Evolutionary conservation across 1,140 invertebrate genomes (phyloP).

Genomic region (Oreohelix idahoensis): DNA sequence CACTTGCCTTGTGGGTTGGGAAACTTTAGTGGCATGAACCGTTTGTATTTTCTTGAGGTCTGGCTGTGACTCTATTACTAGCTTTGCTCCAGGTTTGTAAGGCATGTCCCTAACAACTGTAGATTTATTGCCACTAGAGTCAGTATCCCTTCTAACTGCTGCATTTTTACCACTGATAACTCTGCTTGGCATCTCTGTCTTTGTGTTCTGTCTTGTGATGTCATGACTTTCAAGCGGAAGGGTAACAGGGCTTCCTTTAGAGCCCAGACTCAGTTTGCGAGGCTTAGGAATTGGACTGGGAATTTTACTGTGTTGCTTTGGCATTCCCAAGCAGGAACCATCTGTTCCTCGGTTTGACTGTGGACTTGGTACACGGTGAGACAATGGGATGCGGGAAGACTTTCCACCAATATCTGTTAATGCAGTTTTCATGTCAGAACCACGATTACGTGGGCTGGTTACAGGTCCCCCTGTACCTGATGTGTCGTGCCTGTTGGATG

Average conservation of each 20-base stretch:
- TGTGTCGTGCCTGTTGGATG: neutral
- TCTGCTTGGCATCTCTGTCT: conserved; percentile 35
- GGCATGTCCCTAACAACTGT: conserved; percentile 45
- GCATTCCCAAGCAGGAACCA: neutral
- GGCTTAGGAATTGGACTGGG: conserved; percentile 30
- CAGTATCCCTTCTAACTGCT: conserved; percentile 5
- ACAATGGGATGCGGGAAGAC: conserved; percentile 34
- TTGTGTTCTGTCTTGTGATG: conserved; percentile 46
- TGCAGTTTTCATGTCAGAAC: neutral
- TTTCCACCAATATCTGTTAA: neutral
- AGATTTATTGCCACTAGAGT: conserved; percentile 42
- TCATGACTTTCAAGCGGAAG: conserved; percentile 58
- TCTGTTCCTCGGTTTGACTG: conserved; percentile 19
- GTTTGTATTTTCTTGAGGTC: conserved; percentile 55
- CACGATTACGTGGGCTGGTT: neutral
- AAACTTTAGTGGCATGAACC: conserved; percentile 44
- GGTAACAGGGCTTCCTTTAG: conserved; percentile 41
- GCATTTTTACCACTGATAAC: conserved; percentile 6
- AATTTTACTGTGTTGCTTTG: conserved; percentile 7
- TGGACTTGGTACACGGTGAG: conserved; percentile 32
- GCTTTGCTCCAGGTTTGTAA: conserved; percentile 49
- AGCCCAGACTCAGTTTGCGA: neutral
- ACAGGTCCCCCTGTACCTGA: neutral
- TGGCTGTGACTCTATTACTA: conserved; percentile 58
- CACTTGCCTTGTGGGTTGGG: conserved; percentile 46